Conservation (phyloP, 2,888 invertebrate genomes). For the Eupithecia subfuscata region DNA sequence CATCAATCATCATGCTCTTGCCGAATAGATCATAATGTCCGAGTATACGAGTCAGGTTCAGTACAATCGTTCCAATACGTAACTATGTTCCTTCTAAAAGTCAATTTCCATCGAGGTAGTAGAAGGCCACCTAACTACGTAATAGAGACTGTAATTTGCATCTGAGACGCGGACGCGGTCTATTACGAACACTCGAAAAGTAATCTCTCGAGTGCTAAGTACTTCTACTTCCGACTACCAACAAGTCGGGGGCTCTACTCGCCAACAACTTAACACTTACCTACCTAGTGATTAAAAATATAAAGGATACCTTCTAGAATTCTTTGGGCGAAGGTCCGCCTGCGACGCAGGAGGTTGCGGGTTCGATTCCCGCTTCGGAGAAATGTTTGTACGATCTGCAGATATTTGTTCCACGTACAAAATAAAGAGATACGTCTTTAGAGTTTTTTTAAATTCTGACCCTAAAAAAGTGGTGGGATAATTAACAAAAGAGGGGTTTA, state of each 20-base stretch:
- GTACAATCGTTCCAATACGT: background rate
- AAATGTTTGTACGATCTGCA: no score
- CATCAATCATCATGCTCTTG: background rate
- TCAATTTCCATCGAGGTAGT: background rate
- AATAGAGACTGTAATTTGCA: slow-evolving; percentile 63
- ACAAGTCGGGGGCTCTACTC: slow-evolving; percentile 18
- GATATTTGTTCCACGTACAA: no score
- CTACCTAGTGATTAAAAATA: background rate
- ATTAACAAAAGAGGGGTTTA: no score
- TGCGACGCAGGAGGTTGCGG: no score
- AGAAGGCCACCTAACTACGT: slow-evolving; percentile 16
- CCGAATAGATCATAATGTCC: background rate
- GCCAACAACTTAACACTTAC: slow-evolving; percentile 8
- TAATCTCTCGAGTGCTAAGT: slow-evolving; percentile 66
- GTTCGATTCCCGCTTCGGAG: no score
- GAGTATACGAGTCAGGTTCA: background rate
- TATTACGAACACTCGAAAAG: slow-evolving; percentile 67
- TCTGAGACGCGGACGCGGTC: slow-evolving; percentile 68
- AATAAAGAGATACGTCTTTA: no score
- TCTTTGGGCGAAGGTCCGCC: no score
- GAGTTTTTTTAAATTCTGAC: no score
- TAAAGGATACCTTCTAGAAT: background rate
- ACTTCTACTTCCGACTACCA: background rate
- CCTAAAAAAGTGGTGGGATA: no score
- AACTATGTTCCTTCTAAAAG: background rate